These are phyloP conservation scores for Setophaga kirtlandii DNA, from an alignment of 2,113 vertebrate genomes.

Conservation along the genomic window DNA sequence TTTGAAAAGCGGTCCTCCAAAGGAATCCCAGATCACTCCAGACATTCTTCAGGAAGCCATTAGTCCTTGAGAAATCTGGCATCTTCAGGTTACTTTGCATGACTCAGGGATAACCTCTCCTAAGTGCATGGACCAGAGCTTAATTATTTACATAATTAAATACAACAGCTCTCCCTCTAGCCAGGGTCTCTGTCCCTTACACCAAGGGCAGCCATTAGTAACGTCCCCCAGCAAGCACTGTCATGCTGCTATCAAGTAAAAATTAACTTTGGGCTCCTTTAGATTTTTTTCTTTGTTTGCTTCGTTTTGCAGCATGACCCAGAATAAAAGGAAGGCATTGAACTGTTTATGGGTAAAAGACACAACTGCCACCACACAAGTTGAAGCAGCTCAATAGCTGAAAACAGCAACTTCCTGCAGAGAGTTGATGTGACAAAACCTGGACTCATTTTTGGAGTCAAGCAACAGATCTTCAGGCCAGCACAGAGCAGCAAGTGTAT, in stretches of 20 bases:
- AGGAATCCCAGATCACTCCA: background rate
- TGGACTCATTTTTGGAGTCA: constrained; percentile 1
- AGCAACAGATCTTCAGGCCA: background rate
- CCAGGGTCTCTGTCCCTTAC: background rate
- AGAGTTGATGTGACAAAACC: constrained; percentile 37
- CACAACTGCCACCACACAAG: background rate
- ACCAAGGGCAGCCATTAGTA: background rate
- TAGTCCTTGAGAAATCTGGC: background rate
- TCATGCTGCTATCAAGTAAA: background rate
- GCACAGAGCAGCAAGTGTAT: background rate
- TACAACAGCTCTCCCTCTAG: background rate
- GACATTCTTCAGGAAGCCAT: background rate
- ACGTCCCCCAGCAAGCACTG: background rate
- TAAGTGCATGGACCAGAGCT: background rate
- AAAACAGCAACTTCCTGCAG: constrained; percentile 31
- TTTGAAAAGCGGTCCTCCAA: background rate
- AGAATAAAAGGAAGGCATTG: background rate
- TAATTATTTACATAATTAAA: background rate
- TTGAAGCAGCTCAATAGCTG: constrained; percentile 39
- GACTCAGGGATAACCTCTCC: background rate
- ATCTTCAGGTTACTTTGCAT: background rate
- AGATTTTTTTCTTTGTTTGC: background rate
- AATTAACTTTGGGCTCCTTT: background rate
- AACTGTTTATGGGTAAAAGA: constrained; percentile 20
- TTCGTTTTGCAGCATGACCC: constrained; percentile 7